Evolutionary conservation across 2,113 vertebrate species (phyloP).

Genomic region (Numida meleagris): DNA sequence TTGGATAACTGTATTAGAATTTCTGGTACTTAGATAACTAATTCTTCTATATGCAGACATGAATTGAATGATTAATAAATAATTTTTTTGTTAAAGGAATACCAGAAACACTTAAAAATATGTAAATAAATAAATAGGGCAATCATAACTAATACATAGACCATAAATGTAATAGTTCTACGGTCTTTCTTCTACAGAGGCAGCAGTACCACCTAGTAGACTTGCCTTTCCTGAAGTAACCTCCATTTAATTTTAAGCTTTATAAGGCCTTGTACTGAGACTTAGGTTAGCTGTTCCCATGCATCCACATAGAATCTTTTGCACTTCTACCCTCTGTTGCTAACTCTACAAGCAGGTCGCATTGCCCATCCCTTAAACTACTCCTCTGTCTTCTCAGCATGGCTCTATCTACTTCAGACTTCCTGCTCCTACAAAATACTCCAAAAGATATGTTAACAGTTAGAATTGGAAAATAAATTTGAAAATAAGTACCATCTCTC

Average conservation of each 20-base stretch:
- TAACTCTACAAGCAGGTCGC: not conserved
- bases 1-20: not conserved
- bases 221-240: not conserved
- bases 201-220: not conserved
- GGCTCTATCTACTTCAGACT: not conserved
- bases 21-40: not conserved
- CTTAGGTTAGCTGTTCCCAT: not conserved
- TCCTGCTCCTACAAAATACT: not conserved
- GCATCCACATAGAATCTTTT: not conserved
- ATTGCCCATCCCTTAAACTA: accelerated
- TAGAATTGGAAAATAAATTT: not conserved
- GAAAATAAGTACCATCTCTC: not conserved
- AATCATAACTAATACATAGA: not conserved
- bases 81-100: not conserved
- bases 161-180: not conserved
- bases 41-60: not conserved
- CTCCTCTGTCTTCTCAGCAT: not conserved
- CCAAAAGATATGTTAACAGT: not conserved
- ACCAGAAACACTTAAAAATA: accelerated
- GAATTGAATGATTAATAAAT: not conserved
- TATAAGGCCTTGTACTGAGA: not conserved
- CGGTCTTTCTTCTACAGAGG: not conserved
- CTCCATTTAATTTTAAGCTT: not conserved
- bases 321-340: not conserved
- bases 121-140: not conserved